Conservation (phyloP, 2,888 invertebrate species). For the Sarcophaga rosellei region DNA sequence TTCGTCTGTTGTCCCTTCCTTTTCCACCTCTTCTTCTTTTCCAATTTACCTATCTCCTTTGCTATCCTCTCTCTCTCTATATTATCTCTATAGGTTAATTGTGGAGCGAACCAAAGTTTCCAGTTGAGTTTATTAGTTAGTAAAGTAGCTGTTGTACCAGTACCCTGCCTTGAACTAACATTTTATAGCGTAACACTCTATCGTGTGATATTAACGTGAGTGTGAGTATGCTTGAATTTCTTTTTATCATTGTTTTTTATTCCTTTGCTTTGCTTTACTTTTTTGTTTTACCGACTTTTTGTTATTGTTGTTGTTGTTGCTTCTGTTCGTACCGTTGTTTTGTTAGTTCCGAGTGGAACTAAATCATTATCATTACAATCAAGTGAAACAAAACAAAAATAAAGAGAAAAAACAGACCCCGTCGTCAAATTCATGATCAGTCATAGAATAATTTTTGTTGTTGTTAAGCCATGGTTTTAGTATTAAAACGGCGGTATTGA, state of each 20-base stretch:
- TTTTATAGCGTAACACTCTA: background rate
- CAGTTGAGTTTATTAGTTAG: too few species aligned
- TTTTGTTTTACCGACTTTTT: constrained; percentile 22
- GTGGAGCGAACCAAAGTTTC: too few species aligned
- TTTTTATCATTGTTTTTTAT: constrained; percentile 32
- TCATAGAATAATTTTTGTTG: constrained; percentile 56
- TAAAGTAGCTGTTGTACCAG: too few species aligned
- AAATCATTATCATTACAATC: constrained; percentile 63
- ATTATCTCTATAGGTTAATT: too few species aligned
- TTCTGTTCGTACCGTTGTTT: constrained; percentile 22
- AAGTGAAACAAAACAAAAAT: constrained; percentile 24
- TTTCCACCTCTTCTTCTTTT: too few species aligned
- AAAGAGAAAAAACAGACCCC: constrained; percentile 20
- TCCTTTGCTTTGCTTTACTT: background rate
- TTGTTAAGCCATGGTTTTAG: constrained; percentile 54
- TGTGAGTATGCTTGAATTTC: background rate
- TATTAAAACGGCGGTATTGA: constrained; percentile 60
- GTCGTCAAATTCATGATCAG: constrained; percentile 55
- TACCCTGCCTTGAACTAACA: background rate
- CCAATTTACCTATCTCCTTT: too few species aligned
- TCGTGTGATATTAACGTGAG: background rate
- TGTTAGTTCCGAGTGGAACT: constrained; percentile 67
- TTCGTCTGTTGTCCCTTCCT: too few species aligned
- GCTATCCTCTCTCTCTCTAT: too few species aligned
- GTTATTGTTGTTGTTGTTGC: constrained; percentile 33